Conservation (phyloP, 2,113 vertebrate genomes). For the Climacteris rufus region DNA sequence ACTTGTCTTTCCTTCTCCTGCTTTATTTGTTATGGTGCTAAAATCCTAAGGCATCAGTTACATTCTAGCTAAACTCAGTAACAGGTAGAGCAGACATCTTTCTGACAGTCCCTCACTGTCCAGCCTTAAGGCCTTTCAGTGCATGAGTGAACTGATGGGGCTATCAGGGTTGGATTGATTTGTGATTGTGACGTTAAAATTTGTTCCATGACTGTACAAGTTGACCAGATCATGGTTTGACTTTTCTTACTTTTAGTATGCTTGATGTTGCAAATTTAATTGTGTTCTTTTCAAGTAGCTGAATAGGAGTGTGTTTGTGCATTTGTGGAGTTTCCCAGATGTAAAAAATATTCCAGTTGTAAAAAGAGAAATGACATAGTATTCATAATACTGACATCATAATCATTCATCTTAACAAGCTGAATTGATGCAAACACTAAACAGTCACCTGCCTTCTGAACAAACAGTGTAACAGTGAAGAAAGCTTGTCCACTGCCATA, state of each 20-base stretch:
- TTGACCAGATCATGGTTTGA: background rate
- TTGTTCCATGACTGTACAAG: accelerated
- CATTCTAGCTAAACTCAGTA: background rate
- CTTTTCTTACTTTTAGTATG: background rate
- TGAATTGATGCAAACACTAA: background rate
- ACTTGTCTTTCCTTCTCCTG: background rate
- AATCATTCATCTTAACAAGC: background rate
- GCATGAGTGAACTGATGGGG: background rate
- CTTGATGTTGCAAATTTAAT: background rate
- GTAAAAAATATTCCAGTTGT: background rate
- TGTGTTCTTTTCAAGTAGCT: background rate
- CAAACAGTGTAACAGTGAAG: background rate
- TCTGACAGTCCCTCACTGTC: background rate
- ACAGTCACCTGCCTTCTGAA: background rate
- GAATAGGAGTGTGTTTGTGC: background rate
- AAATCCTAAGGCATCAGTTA: too few relatives aligned
- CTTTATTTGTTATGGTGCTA: background rate
- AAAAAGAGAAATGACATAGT: background rate
- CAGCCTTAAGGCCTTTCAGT: background rate
- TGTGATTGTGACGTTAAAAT: background rate
- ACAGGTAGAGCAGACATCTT: background rate
- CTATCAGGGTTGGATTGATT: background rate
- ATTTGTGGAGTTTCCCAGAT: background rate
- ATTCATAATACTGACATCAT: background rate
- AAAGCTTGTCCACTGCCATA: background rate